phyloP scores from a whole-genome alignment of 1,140 invertebrate species.

The Triops cancriformis region DNA sequence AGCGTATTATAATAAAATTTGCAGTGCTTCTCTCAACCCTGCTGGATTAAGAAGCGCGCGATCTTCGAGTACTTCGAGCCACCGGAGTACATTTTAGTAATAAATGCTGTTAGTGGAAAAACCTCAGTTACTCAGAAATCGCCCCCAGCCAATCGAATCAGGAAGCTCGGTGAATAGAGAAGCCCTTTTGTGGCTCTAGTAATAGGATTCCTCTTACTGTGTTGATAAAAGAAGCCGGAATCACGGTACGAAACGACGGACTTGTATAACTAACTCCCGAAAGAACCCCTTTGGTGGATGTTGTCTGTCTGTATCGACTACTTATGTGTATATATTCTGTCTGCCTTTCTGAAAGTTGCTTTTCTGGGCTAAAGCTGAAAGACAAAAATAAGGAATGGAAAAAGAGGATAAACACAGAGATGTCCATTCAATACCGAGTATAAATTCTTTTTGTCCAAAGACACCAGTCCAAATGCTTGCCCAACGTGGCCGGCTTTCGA shows the following conservation, averaged over 20 bases:
- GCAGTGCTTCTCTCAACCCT: too few species aligned
- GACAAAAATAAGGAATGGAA: too few species aligned
- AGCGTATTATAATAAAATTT: too few species aligned
- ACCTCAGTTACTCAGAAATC: neutral
- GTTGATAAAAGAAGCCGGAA: neutral
- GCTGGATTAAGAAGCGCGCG: too few species aligned
- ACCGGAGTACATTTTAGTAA: too few species aligned
- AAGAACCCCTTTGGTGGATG: too few species aligned
- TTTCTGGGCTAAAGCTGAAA: too few species aligned
- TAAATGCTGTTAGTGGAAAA: neutral
- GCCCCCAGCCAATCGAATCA: neutral
- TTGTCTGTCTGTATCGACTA: too few species aligned
- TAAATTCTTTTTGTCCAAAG: neutral
- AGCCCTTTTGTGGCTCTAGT: neutral
- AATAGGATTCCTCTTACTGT: neutral
- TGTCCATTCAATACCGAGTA: neutral
- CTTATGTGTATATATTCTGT: too few species aligned
- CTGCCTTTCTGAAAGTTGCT: too few species aligned
- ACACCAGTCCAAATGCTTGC: neutral
- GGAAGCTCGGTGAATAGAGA: neutral
- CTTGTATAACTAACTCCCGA: neutral
- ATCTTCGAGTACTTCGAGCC: too few species aligned
- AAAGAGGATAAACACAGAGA: neutral
- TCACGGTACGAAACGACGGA: neutral
- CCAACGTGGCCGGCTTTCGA: neutral